These are phyloP conservation scores for Carpatolechia fugitivella DNA, from an alignment of 2,888 invertebrate genomes.

Conservation along the genomic window DNA sequence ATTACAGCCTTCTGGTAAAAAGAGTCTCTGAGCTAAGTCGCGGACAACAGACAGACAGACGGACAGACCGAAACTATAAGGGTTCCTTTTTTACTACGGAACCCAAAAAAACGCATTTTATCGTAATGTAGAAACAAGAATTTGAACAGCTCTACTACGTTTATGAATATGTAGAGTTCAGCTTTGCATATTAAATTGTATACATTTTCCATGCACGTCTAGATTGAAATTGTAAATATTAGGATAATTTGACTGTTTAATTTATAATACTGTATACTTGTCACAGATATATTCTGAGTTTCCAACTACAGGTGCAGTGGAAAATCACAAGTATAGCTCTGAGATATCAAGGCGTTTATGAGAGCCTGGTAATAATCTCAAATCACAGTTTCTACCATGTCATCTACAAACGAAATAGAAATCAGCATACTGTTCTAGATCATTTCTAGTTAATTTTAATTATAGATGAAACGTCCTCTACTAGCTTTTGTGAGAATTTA, in stretches of 20 bases:
- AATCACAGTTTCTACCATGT: background rate
- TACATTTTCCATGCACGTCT: background rate
- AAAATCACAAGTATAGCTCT: background rate
- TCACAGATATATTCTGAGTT: slow-evolving; percentile 10
- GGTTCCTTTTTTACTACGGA: no score
- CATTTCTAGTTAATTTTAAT: no score
- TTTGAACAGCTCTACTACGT: background rate
- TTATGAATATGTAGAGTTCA: background rate
- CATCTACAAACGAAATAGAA: background rate
- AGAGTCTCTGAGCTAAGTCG: no score
- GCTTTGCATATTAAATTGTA: background rate
- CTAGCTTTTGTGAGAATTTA: no score
- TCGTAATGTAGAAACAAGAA: no score
- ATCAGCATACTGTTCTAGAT: background rate
- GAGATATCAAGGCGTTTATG: background rate
- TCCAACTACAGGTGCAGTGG: background rate
- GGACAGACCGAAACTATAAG: no score
- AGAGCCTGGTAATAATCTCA: background rate
- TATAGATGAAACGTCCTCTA: no score
- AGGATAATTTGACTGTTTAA: slow-evolving; percentile 6
- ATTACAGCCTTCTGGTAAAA: no score
- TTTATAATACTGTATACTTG: slow-evolving; percentile 11
- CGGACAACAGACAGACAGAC: no score
- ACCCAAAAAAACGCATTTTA: no score
- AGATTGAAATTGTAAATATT: slow-evolving; percentile 13